These are phyloP conservation scores for Tetraodon nigroviridis DNA, from an alignment of 2,113 vertebrate species.

Conservation along the genomic window DNA sequence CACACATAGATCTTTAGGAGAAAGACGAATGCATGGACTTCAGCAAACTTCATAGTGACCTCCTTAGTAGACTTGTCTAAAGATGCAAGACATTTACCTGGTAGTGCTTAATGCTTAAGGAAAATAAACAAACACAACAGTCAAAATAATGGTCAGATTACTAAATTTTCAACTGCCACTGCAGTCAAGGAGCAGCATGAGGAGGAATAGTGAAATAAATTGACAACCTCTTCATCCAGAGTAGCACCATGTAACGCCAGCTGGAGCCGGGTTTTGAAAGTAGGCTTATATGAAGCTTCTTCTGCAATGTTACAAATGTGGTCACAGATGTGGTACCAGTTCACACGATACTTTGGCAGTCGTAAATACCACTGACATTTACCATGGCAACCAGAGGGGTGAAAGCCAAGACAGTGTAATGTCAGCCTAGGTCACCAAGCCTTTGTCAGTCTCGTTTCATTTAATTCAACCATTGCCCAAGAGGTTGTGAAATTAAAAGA, in stretches of 20 bases:
- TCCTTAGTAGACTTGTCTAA: not conserved
- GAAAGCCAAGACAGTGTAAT: constrained; percentile 21
- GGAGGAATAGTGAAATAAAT: too few relatives aligned
- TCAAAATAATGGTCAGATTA: too few relatives aligned
- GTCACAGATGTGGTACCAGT: not conserved
- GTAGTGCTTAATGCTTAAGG: too few relatives aligned
- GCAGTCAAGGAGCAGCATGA: too few relatives aligned
- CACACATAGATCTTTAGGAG: too few relatives aligned
- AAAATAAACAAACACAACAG: too few relatives aligned
- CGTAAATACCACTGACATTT: constrained; percentile 8
- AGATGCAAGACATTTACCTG: not conserved
- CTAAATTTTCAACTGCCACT: too few relatives aligned
- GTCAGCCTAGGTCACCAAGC: not conserved
- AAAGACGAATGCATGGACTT: too few relatives aligned
- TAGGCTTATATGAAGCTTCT: not conserved
- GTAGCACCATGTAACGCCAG: not conserved
- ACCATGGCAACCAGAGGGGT: constrained; percentile 27
- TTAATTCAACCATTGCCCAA: constrained; percentile 19
- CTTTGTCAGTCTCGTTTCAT: constrained; percentile 38
- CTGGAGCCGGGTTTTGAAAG: not conserved
- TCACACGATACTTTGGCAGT: not conserved
- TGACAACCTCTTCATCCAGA: too few relatives aligned
- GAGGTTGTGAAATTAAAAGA: constrained; percentile 48
- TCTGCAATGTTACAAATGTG: constrained; percentile 1
- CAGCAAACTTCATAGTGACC: not conserved